phyloP scores from a whole-genome alignment of 92 coral and sea anemone species.

The Siderastrea radians region DNA sequence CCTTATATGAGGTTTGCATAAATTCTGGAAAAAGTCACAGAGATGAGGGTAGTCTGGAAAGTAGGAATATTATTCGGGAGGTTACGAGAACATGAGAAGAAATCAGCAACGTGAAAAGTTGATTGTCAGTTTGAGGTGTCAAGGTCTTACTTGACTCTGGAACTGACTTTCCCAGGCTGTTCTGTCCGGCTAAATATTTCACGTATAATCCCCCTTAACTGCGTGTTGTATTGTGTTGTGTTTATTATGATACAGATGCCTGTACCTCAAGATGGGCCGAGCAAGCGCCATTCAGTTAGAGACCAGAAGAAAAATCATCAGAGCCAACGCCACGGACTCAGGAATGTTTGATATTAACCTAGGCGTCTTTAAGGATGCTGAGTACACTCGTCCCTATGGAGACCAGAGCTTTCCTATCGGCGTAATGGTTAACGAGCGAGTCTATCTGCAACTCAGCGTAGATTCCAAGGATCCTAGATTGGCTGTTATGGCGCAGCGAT shows the following conservation, averaged over 20 bases:
- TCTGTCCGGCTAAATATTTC: too few relatives aligned
- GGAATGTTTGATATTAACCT: conserved; percentile 79
- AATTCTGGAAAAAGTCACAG: too few relatives aligned
- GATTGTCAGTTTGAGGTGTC: too few relatives aligned
- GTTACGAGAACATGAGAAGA: too few relatives aligned
- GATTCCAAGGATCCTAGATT: conserved; percentile 79
- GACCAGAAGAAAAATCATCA: conserved; percentile 77
- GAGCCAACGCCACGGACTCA: conserved; percentile 72
- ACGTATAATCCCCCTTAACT: too few relatives aligned
- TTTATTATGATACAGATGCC: conserved; percentile 43
- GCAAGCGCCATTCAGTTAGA: conserved; percentile 78
- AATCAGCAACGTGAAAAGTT: too few relatives aligned
- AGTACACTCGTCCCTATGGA: conserved; percentile 69
- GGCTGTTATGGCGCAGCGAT: conserved; percentile 82
- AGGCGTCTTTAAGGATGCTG: conserved; percentile 76
- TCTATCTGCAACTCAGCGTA: conserved; percentile 79
- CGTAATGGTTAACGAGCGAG: conserved; percentile 73
- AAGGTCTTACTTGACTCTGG: too few relatives aligned
- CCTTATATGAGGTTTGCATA: too few relatives aligned
- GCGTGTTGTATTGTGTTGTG: background rate
- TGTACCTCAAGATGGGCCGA: conserved; percentile 70
- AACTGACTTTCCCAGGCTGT: too few relatives aligned
- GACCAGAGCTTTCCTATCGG: conserved; percentile 91
- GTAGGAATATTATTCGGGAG: too few relatives aligned
- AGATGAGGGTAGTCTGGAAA: too few relatives aligned